These are phyloP conservation scores for Synergus itoensis DNA, from an alignment of 2,888 invertebrate genomes.

Conservation along the genomic window DNA sequence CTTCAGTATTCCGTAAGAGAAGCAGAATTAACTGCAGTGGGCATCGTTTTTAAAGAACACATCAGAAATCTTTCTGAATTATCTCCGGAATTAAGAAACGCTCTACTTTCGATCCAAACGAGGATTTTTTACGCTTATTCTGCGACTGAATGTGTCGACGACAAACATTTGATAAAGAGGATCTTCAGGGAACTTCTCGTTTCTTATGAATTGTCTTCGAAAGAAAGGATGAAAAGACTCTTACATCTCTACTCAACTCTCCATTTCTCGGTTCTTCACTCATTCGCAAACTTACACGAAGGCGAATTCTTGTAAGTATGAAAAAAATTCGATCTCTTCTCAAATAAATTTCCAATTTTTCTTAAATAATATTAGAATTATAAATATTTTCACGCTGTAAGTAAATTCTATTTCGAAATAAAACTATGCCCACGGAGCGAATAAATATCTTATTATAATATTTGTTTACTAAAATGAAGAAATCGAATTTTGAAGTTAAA, in stretches of 20 bases:
- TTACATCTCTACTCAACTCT: constrained; percentile 12
- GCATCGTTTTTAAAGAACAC: background rate
- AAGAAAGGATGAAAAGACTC: background rate
- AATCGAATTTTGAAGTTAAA: too few species aligned
- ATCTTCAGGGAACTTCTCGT: background rate
- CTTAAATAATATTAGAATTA: too few species aligned
- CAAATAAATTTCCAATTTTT: too few species aligned
- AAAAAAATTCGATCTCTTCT: background rate
- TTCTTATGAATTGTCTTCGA: background rate
- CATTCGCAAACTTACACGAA: background rate
- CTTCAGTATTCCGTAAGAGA: constrained; percentile 1
- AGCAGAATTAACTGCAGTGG: background rate
- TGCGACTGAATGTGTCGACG: background rate
- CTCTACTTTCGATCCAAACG: background rate
- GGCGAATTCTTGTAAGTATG: background rate
- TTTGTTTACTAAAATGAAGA: too few species aligned
- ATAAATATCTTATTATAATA: too few species aligned
- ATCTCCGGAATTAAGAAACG: background rate
- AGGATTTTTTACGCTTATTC: background rate
- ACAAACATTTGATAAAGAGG: background rate
- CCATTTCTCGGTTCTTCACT: background rate
- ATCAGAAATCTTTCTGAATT: background rate
- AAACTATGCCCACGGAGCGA: too few species aligned
- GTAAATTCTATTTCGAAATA: too few species aligned
- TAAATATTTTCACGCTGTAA: too few species aligned